Base-by-base conservation (phyloP, 2,113 vertebrate species). In the Plecturocebus donacophilus region DNA sequence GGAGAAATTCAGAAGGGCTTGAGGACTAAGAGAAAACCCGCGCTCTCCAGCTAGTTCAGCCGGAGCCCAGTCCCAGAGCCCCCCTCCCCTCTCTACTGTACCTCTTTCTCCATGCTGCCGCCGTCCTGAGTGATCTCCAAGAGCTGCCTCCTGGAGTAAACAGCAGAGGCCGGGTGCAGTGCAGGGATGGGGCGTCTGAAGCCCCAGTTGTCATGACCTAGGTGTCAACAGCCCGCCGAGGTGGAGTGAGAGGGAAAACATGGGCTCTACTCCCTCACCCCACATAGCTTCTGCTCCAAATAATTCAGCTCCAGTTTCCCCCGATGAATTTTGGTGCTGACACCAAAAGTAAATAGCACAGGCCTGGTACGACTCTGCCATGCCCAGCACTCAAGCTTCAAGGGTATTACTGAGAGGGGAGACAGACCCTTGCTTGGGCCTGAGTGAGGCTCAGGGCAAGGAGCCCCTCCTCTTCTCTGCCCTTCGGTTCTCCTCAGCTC, bases 1-100 rank as follows among this genome's bases (percentile, higher is more conserved):
- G 73, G 64, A 85, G 87, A 40, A 70, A 49, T 66, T 86, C 79
- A 30, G 35, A 27, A 54, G 27, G 70, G 13, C 45, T 1, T 81
- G 81, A 49, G 68, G 61, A 64, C 27, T 64, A 64, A 64, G 61
- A 6, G 35, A 27, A 19, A 45, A 49, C 13, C 13, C 3, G 30
- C 0, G 0, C 30, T n/a, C 47, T 32, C 30, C 35, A n/a, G 64
- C 42, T 47, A 6, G 30, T 56, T 27, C 23, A 27, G 77, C 27
- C 6, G 0, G 10, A 58, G 73, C 35, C 42, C 5, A 0, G 21
- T 16, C 32, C 64, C 35, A 5, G n/a, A 0, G 42, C 21, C 1
- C 0, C 1, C 1, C 47, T 70, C 56, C 35, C 19, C 4, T 47
- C 64, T 27, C 61, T 1, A 10, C 10, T 14, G 23, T 7, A 4